Conservation (phyloP, 2,888 invertebrate species). For the Hyposoter dolosus region DNA sequence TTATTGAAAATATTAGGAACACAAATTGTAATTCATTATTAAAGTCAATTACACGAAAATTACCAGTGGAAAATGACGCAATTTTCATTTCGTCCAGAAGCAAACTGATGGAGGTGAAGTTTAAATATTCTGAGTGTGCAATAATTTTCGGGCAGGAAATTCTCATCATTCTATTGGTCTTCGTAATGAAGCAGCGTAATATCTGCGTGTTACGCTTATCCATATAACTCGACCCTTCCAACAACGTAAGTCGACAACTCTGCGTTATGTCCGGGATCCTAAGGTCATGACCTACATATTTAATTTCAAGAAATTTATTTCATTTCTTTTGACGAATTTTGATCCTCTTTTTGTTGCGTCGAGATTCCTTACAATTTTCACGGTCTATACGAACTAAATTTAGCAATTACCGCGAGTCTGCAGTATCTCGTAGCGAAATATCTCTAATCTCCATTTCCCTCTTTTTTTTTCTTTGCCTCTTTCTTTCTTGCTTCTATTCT, state of each 20-base stretch:
- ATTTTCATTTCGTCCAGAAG: background rate
- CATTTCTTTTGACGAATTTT: background rate
- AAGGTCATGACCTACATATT: slow-evolving; percentile 35
- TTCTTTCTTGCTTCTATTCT: slow-evolving; percentile 37
- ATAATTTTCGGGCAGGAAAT: slow-evolving; percentile 21
- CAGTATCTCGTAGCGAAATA: slow-evolving; percentile 21
- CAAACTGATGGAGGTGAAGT: background rate
- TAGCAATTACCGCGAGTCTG: slow-evolving; percentile 37
- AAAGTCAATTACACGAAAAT: background rate
- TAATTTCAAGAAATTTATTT: background rate
- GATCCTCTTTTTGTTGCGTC: background rate
- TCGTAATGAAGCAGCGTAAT: background rate
- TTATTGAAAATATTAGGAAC: background rate
- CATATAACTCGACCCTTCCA: slow-evolving; percentile 30
- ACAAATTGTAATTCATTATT: background rate
- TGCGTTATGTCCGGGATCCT: slow-evolving; percentile 32
- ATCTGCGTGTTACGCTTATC: slow-evolving; percentile 25
- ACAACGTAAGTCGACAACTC: slow-evolving; percentile 18
- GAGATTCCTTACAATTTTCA: slow-evolving; percentile 40
- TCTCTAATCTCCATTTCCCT: background rate
- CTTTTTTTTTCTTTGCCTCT: slow-evolving; percentile 1
- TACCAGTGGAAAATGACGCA: background rate
- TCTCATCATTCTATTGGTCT: slow-evolving; percentile 37
- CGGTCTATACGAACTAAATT: slow-evolving; percentile 40
- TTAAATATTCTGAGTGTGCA: background rate